Base-by-base conservation (phyloP, 2,888 invertebrate genomes). In the Aphodius granarius region DNA sequence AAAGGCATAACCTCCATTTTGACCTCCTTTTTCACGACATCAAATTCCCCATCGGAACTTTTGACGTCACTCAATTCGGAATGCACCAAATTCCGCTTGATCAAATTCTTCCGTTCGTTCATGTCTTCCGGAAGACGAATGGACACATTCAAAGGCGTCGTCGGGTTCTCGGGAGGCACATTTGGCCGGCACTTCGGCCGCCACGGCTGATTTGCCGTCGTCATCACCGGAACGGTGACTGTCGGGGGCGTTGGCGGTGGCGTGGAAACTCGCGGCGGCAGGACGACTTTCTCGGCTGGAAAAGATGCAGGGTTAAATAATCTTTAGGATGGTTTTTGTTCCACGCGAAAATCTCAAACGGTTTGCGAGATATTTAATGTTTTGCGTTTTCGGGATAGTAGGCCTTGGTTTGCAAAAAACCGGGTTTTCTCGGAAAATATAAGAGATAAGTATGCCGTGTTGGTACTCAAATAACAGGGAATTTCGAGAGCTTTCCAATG, bases 81-180 rank as follows among this genome's bases (percentile, higher is more conserved):
- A 2, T 78, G 76, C 9, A 83, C 84, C 71, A 83, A 74, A 73
- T 85, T 84, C 17, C 86, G 82, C 78, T 87, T 87, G 71, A 87
- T 86, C n/a, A 87, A 79, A 79, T 85, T 87, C 79, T 87, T 86
- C 22, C 87, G 81, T 78, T 87, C 87, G 74, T 85, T 86, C n/a
- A 87, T 81, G 72, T 87, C 87, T 72, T 87, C 87, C 0, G 87
- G 86, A 66, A 87, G 78, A 43, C 86, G 83, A 66, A 87, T 87
- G 0, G 87, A 87, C 9, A 87, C 87, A 76, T 87, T 87, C 18
- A 87, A 78, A 0, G 87, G 86, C 0, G 83, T 70, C 66, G 80
- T 80, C 4, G 63, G 16, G 19, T 78, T 75, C 17, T 79, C 75
- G 62, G 78, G 74, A n/a, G 75, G 70, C 20, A 75, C n/a, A n/a